Base-by-base conservation (phyloP, 2,888 invertebrate species). In the Bedellia somnulentella region DNA sequence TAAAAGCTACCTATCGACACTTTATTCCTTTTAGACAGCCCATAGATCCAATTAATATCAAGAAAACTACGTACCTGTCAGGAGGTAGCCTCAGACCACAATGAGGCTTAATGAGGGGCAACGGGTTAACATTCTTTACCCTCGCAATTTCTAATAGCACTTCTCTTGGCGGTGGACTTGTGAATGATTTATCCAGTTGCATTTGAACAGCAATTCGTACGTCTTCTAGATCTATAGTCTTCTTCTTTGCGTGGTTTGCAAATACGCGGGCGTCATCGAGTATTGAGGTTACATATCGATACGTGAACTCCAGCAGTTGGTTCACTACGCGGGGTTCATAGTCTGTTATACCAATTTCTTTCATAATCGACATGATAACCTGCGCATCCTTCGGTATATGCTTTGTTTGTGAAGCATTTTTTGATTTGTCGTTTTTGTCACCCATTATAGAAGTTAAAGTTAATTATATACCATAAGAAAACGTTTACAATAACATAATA, bases 251-350 rank as follows among this genome's bases (percentile, higher is more conserved):
- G 60, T 96, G 94, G 45, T 83, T 87, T 0, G 95, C 93, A 54
- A 89, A 96, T 0, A 92, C 86, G 47, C 87, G 78, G 2, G 95
- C 93, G 57, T 97, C 96, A 45, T 97, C 96, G 41, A 96, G 58
- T 22, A 94, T 85, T 31, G 89, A 88, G 3, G 95, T 92, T 2
- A 94, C 90, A 59, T 96, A 82, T 82, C 93, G 80, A 52, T 93
- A 95, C 0, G 93, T 89, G 54, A 96, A 97, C 62, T 98, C 98
- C 15, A 97, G 78, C 41, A 98, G 80, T 57, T 96, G 96, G 56
- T 95, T 93, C 30, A 98, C 85, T 5, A 97, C 91, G 47, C 94
- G 81, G 2, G 95, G 95, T 53, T 98, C 98, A 51, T 93, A 95
- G 34, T 96, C 94, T 4, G 82, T 81, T 31, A 98, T 87, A 14